These are phyloP conservation scores for Rhagonycha fulva DNA, from an alignment of 2,888 invertebrate genomes.

Conservation along the genomic window DNA sequence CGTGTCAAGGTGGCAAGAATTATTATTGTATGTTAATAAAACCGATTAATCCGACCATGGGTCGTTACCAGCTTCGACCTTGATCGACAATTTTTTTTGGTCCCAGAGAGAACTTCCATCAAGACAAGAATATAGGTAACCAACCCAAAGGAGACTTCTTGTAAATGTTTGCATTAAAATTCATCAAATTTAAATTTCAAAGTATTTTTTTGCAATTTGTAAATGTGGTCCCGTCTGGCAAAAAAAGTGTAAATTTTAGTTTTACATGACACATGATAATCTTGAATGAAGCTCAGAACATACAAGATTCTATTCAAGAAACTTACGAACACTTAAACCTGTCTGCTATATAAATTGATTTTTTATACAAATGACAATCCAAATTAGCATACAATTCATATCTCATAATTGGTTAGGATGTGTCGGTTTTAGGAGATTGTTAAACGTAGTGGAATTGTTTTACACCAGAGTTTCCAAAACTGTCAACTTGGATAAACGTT, in stretches of 20 bases:
- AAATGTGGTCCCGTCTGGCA: background rate
- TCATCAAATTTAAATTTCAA: background rate
- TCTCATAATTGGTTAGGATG: slow-evolving; percentile 1
- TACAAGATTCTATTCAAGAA: background rate
- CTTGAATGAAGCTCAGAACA: background rate
- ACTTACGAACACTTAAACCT: background rate
- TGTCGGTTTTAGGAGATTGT: background rate
- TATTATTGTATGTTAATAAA: background rate
- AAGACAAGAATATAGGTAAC: background rate
- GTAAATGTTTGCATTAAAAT: background rate
- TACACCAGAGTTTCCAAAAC: background rate
- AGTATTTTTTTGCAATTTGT: background rate
- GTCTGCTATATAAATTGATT: background rate
- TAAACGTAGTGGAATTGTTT: background rate
- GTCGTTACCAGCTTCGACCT: background rate
- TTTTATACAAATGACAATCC: background rate
- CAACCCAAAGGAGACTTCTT: background rate
- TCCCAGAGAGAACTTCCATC: background rate
- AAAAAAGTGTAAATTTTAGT: background rate
- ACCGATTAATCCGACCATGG: background rate
- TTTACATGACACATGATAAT: background rate
- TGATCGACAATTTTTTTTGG: background rate
- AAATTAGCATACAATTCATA: slow-evolving; percentile 3
- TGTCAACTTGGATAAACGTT: no score
- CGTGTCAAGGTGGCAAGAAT: background rate